Evolutionary conservation across 2,888 invertebrate species (phyloP).

Genomic region (Antitype chi): DNA sequence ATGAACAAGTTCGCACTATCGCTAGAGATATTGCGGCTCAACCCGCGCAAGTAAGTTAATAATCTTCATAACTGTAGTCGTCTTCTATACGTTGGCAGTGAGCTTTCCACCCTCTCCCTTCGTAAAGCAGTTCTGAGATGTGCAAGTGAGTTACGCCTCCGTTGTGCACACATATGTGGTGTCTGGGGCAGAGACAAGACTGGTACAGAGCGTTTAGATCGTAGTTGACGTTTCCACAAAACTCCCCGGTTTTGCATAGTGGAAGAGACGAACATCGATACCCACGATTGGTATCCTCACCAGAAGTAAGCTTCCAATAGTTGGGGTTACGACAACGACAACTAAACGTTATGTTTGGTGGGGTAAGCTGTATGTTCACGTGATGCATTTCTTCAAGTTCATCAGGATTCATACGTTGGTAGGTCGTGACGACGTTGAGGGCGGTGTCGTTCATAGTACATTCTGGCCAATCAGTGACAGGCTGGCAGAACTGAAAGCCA

Average conservation of each 20-base stretch:
- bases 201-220: slow-evolving; percentile 91
- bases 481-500: slow-evolving; percentile 88
- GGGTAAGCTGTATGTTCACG: slow-evolving; percentile 79
- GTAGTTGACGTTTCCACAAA: slow-evolving; percentile 91
- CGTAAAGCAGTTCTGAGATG: slow-evolving; percentile 90
- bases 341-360: slow-evolving; percentile 84
- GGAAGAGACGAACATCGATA: slow-evolving; percentile 89
- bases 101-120: slow-evolving; percentile 90
- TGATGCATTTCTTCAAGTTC: slow-evolving; percentile 84
- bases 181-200: slow-evolving; percentile 91
- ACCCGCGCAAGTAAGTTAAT: slow-evolving; percentile 93
- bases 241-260: slow-evolving; percentile 89
- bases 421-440: slow-evolving; percentile 77
- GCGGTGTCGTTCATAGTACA: slow-evolving; percentile 81
- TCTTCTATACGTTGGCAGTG: slow-evolving; percentile 85
- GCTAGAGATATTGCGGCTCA: slow-evolving; percentile 93
- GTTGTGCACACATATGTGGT: slow-evolving; percentile 90
- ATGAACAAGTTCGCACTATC: slow-evolving; percentile 93
- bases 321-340: slow-evolving; percentile 88
- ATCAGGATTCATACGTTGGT: slow-evolving; percentile 82
- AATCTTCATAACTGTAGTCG: slow-evolving; percentile 80
- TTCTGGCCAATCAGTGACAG: slow-evolving; percentile 80
- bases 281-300: slow-evolving; percentile 64
- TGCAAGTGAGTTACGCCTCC: slow-evolving; percentile 83
- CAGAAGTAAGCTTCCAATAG: slow-evolving; percentile 86